A percentile compares a stretch with the other conserved stretches of the same genome.
These are phyloP conservation scores for Hemistola chrysoprasaria DNA, from an alignment of 2,888 invertebrate species.

Conservation along the genomic window DNA sequence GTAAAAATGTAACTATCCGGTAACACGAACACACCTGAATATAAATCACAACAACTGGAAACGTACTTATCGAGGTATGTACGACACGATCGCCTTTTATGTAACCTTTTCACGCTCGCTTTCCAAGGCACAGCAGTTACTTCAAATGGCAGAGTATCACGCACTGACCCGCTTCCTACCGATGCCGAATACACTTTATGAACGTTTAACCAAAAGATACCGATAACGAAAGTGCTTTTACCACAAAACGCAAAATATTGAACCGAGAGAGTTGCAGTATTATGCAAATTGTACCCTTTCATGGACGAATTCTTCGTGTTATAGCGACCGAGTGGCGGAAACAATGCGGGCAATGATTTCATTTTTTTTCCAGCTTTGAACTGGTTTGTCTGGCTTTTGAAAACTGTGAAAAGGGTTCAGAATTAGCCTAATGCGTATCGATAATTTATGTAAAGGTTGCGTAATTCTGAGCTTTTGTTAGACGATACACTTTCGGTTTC, in stretches of 20 bases:
- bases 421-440: conserved; percentile 76
- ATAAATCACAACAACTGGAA: conserved; percentile 70
- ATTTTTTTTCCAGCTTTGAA: conserved; percentile 49
- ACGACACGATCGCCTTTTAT: conserved; percentile 64
- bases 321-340: conserved; percentile 36
- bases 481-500: conserved; percentile 73
- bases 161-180: conserved; percentile 42
- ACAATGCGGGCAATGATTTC: conserved; percentile 56
- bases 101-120: conserved; percentile 54
- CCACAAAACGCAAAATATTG: conserved; percentile 76
- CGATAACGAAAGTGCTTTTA: conserved; percentile 65
- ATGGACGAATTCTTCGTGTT: conserved; percentile 25
- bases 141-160: conserved; percentile 43
- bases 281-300: conserved; percentile 68
- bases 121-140: conserved; percentile 30
- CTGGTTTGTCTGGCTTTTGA: conserved; percentile 52
- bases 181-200: conserved; percentile 43
- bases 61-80: conserved; percentile 71
- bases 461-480: conserved; percentile 59
- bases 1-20: conserved; percentile 78
- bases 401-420: conserved; percentile 49
- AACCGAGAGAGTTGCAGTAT: conserved; percentile 49
- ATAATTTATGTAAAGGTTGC: conserved; percentile 76
- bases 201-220: conserved; percentile 31
- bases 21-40: conserved; percentile 73